These are phyloP conservation scores for Parauchenoglanis ngamensis DNA, from an alignment of 2,797 vertebrate species.

Conservation along the genomic window DNA sequence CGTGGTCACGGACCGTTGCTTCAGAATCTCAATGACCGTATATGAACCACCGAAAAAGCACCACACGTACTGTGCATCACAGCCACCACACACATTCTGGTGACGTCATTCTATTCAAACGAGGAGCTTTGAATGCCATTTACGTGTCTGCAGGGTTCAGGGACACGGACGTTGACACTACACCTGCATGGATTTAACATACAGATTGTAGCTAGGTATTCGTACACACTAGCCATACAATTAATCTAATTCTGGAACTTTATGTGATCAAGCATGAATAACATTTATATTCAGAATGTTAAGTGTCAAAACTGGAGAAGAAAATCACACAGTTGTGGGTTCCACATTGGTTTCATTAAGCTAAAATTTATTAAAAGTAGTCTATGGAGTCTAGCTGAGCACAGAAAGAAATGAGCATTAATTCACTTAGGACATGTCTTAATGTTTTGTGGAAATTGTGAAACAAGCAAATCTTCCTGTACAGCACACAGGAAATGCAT, in stretches of 20 bases:
- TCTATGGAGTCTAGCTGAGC: background rate
- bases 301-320: background rate
- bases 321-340: background rate
- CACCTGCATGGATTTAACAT: slow-evolving; percentile 43
- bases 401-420: background rate
- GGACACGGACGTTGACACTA: slow-evolving; percentile 56
- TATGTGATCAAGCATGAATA: background rate
- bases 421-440: background rate
- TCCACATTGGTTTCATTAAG: background rate
- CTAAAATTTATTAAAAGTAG: background rate
- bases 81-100: slow-evolving; percentile 37
- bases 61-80: slow-evolving; percentile 38
- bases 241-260: background rate
- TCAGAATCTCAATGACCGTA: slow-evolving; percentile 72
- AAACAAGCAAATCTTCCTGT: background rate
- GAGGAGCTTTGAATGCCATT: slow-evolving; percentile 57
- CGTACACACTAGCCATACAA: slow-evolving; percentile 11
- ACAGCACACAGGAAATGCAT: slow-evolving; percentile 3
- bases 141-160: slow-evolving; percentile 45
- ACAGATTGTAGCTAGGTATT: slow-evolving; percentile 30
- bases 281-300: background rate
- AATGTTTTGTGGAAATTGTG: slow-evolving; percentile 10
- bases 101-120: slow-evolving; percentile 57
- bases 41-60: slow-evolving; percentile 73
- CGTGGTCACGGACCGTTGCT: slow-evolving; percentile 85